Percentiles rank a stretch among this genome's conserved stretches.
Conservation (phyloP, 2,888 invertebrate genomes). For the Troglohyphantes excavatus region DNA sequence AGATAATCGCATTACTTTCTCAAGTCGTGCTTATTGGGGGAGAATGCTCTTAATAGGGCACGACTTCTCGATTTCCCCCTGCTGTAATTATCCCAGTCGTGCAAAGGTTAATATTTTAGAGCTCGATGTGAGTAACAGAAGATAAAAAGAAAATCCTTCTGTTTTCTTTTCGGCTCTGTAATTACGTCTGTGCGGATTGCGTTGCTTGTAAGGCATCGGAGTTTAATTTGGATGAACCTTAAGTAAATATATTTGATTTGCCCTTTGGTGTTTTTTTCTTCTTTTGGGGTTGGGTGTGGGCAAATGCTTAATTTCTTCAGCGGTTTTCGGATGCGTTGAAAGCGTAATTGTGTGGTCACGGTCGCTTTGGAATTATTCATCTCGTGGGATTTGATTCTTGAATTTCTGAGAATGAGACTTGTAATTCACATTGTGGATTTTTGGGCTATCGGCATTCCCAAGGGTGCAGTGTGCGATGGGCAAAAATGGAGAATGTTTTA, state of each 20-base stretch:
- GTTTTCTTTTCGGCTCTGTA: not conserved
- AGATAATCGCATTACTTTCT: slow-evolving; percentile 16
- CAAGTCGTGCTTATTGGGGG: slow-evolving; percentile 17
- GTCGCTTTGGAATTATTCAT: too few relatives aligned
- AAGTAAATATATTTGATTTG: not conserved
- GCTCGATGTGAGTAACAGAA: not conserved
- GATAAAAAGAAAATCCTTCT: not conserved
- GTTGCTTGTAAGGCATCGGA: slow-evolving; percentile 6
- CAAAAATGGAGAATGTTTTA: too few relatives aligned
- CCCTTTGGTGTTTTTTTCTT: too few relatives aligned
- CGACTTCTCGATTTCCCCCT: slow-evolving; percentile 43
- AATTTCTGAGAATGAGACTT: too few relatives aligned
- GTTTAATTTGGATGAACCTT: slow-evolving; percentile 29
- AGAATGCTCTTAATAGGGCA: slow-evolving; percentile 28
- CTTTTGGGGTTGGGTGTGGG: too few relatives aligned
- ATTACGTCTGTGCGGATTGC: slow-evolving; percentile 5
- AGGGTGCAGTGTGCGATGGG: too few relatives aligned
- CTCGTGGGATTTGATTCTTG: too few relatives aligned
- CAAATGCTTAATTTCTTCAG: not conserved
- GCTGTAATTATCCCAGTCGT: slow-evolving; percentile 39
- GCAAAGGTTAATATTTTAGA: slow-evolving; percentile 36
- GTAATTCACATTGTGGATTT: too few relatives aligned
- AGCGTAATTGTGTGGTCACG: not conserved
- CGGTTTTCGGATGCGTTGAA: slow-evolving; percentile 1
- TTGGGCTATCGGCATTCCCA: too few relatives aligned